Evolutionary conservation across 2,888 invertebrate species (phyloP).

Genomic region (Parelbella ahira): DNA sequence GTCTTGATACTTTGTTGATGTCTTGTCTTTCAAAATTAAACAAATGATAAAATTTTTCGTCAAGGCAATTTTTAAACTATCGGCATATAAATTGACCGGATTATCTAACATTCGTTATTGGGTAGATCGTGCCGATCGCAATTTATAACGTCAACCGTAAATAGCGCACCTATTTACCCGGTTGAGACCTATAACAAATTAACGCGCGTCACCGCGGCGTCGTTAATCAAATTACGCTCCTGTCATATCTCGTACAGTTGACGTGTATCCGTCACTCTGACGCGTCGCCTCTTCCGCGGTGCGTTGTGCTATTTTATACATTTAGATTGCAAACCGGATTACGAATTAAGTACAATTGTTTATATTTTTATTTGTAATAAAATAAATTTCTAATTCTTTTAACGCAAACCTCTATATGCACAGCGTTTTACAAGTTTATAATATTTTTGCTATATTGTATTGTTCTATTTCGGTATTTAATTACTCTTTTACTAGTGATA

Average conservation of each 20-base stretch:
- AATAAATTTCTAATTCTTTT: too few species aligned
- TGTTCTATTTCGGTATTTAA: too few species aligned
- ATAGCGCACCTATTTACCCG: conserved; percentile 25
- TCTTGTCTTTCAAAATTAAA: too few species aligned
- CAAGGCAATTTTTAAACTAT: too few species aligned
- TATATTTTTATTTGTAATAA: neutral
- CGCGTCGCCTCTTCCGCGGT: conserved; percentile 19
- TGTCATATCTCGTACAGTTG: conserved; percentile 28
- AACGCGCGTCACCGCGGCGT: conserved; percentile 30
- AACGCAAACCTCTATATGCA: too few species aligned
- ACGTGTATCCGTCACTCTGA: conserved; percentile 26
- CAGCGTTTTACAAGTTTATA: too few species aligned
- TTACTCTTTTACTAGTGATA: too few species aligned
- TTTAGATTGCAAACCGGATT: conserved; percentile 2
- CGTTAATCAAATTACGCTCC: conserved; percentile 31
- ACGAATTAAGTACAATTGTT: too few species aligned
- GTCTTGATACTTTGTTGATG: too few species aligned
- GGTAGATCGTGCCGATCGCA: conserved; percentile 11
- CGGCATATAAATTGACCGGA: too few species aligned
- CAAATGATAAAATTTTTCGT: too few species aligned
- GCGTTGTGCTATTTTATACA: conserved; percentile 12
- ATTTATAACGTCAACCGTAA: conserved; percentile 19
- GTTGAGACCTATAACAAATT: conserved; percentile 32
- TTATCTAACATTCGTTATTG: neutral
- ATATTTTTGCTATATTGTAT: too few species aligned